Evolutionary conservation across 2,888 invertebrate genomes (phyloP).

Genomic region (Siphlonurus alternatus): DNA sequence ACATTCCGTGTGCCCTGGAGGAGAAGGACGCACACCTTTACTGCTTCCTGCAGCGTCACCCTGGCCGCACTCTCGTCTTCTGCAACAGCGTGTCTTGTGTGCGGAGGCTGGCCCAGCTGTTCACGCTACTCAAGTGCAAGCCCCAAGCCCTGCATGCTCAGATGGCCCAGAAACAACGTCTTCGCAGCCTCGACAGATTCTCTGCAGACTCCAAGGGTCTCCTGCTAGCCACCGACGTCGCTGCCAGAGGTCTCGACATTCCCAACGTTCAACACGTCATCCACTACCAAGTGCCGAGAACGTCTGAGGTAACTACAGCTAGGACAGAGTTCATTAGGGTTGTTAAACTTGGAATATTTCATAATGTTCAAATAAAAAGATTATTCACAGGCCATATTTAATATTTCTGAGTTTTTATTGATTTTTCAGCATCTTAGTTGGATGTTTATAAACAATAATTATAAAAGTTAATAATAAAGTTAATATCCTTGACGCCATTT

Average conservation of each 20-base stretch:
- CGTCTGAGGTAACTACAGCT: slow-evolving; percentile 51
- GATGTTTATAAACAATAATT: no score
- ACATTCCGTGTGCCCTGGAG: slow-evolving; percentile 56
- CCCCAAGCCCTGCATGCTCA: slow-evolving; percentile 68
- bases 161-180: slow-evolving; percentile 86
- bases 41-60: slow-evolving; percentile 71
- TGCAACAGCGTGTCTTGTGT: slow-evolving; percentile 90
- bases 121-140: slow-evolving; percentile 48
- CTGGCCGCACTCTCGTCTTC: slow-evolving; percentile 85
- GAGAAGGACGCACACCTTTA: slow-evolving; percentile 86
- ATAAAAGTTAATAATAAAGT: no score
- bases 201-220: slow-evolving; percentile 40
- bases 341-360: no score
- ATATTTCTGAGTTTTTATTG: not conserved
- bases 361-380: no score
- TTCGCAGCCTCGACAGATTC: slow-evolving; percentile 82
- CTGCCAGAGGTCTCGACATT: slow-evolving; percentile 92
- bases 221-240: slow-evolving; percentile 87
- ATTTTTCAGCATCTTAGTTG: no score
- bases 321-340: not conserved
- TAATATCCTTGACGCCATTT: no score
- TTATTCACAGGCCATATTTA: no score
- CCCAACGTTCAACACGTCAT: slow-evolving; percentile 86
- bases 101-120: slow-evolving; percentile 50
- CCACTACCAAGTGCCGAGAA: slow-evolving; percentile 91